Base-by-base conservation (phyloP, 2,888 invertebrate genomes). In the Meandrusa payeni region DNA sequence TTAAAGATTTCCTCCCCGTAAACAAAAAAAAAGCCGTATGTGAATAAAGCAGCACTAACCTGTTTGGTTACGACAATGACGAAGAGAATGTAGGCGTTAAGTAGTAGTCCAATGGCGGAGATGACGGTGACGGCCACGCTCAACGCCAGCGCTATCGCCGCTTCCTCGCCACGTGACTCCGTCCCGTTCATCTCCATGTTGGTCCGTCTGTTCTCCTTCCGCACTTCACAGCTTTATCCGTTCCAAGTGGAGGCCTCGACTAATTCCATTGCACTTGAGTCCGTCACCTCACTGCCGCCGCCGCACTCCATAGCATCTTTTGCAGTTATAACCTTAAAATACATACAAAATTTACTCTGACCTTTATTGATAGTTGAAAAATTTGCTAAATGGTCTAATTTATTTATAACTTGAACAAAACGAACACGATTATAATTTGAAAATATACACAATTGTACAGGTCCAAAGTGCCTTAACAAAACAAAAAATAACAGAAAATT, bases 51-150 rank as follows among this genome's bases (percentile, higher is more conserved):
- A 27, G 9, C n/a, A 23, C 59, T 61, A 66, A 93, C 93, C 91
- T 93, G 93, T 79, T 92, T 91, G 39, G 93, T 91, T 45, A 94
- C 89, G 36, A 94, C 78, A 46, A 94, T 92, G 61, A 94, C 90
- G 61, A 93, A 88, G 23, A 94, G 80, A 64, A 94, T 92, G 72
- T 93, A 94, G 34, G 89, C 91, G 79, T 94, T 94, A 67, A 94
- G 90, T 55, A 93, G 79, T 54, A 94, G 86, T 58, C 94, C 94
- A 58, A 93, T 76, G 56, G 91, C 85, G 67, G 93, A 91, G 75
- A 93, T 89, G 71, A 92, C 88, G 78, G 92, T 91, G 69, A 93
- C 89, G 63, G 92, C 89, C 60, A 93, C 89, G 75, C 90, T 91
- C 61, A 93, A 89, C 74, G 89, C 90, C 79, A 92, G 87, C 72